A percentile compares a stretch with the other conserved stretches of the same genome.
phyloP scores from a whole-genome alignment of 2,797 vertebrate genomes.

The Somateria mollissima region DNA sequence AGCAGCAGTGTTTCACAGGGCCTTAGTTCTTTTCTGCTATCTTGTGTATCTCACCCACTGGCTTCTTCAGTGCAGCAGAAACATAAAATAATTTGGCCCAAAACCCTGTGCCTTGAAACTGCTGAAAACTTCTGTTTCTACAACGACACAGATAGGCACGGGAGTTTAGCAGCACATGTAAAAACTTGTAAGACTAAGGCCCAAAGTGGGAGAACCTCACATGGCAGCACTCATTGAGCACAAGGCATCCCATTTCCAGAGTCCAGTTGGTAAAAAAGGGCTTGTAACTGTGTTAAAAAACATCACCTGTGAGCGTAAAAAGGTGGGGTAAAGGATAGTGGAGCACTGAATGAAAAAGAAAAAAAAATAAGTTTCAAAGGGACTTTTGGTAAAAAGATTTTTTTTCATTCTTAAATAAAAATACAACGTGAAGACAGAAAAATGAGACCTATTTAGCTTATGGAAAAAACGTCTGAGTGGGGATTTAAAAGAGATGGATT shows the following conservation, averaged over 20 bases:
- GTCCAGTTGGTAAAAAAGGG: not conserved
- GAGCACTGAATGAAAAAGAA: not conserved
- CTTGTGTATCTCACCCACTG: not conserved
- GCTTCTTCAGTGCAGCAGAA: not conserved
- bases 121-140: not conserved
- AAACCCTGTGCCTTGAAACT: slow-evolving; percentile 1
- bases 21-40: not conserved
- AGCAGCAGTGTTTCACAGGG: not conserved
- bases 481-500: slow-evolving; percentile 67
- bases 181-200: slow-evolving; percentile 29
- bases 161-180: not conserved
- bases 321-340: not conserved
- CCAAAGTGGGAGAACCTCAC: not conserved
- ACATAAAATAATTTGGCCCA: not conserved
- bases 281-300: not conserved
- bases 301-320: not conserved
- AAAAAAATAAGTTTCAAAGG: not conserved
- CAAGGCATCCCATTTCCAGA: not conserved
- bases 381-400: not conserved
- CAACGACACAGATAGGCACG: fast-evolving
- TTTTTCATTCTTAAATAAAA: slow-evolving; percentile 42
- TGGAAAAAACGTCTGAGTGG: slow-evolving; percentile 56
- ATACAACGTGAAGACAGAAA: slow-evolving; percentile 61
- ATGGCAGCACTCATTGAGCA: not conserved
- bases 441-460: slow-evolving; percentile 63